Evolutionary conservation across 1,140 invertebrate genomes (phyloP), one percentile per base, ranked within the genome.

Genomic region (Drosophila neocordata): DNA sequence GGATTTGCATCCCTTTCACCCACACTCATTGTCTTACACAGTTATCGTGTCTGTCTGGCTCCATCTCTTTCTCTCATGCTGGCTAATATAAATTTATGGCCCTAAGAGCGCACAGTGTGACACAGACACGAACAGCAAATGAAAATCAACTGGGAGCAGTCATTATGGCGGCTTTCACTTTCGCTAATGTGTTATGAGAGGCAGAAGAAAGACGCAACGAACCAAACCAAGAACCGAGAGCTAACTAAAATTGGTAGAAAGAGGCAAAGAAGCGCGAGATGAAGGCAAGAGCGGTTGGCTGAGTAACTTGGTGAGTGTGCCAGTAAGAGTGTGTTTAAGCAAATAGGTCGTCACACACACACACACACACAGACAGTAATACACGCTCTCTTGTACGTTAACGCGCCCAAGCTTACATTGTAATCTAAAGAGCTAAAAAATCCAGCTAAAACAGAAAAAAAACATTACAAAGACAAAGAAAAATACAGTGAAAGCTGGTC

Each of bases 121-220:
- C 69, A 77, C 75, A 77, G 79, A 77, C 72, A 77, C 78, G 69
- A 67, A 73, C 69, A 69, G 69, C 72, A 76, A 79, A 87, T 87
- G 74, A 78, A 82, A 87, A 79, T 81, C 83, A 87, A 83, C 83
- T 83, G 79, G 79, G 84, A 87, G 73, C 79, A 79, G 84, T 88
- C 83, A 82, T 88, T 83, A 88, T 79, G 83, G 76, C 81, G 84
- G 76, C 83, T 88, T 83, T 88, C 78, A 87, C 82, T 88, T 88
- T 79, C 73, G 76, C 79, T 88, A 88, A 88, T 88, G 83, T 88
- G 83, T 88, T 87, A 88, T 83, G 83, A 83, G 76, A 77, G 74
- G 67, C 79, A 74, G 65, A 70, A 59, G 56, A 18, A 41, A 70
- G 56, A 27, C 15, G 41, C 53, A 61, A 61, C 57, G 58, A 58